Evolutionary conservation across 92 coral and sea anemone genomes (phyloP).

Genomic region (Palythoa grandis): DNA sequence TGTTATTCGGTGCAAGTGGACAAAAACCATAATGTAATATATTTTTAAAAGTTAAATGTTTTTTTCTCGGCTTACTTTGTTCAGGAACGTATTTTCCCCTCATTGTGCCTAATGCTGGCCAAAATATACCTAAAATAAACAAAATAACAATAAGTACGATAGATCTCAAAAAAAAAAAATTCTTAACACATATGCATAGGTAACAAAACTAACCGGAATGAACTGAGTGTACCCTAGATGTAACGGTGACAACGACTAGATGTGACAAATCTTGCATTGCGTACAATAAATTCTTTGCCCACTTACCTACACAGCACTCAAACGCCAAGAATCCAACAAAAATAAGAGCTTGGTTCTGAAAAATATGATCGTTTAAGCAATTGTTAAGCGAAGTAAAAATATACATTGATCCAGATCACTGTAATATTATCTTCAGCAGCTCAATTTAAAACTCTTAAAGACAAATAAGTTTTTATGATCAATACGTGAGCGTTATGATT

Average conservation of each 20-base stretch:
- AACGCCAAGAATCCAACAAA: conserved; percentile 81
- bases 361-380: neutral
- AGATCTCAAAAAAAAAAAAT: neutral
- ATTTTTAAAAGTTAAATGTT: neutral
- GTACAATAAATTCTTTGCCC: neutral
- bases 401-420: too few relatives aligned
- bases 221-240: neutral
- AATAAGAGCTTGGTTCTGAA: conserved; percentile 67
- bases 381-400: neutral
- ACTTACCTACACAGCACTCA: conserved; percentile 95
- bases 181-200: neutral
- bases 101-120: conserved; percentile 96
- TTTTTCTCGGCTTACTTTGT: conserved; percentile 73
- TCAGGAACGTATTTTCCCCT: conserved; percentile 95
- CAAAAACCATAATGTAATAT: too few relatives aligned
- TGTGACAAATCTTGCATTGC: neutral
- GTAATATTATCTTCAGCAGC: too few relatives aligned
- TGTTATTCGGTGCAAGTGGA: too few relatives aligned
- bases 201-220: neutral
- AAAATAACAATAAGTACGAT: neutral
- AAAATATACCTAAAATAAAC: conserved; percentile 74
- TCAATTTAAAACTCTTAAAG: too few relatives aligned
- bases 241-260: too few relatives aligned
- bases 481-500: too few relatives aligned
- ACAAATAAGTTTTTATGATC: too few relatives aligned